Percentiles rank a stretch among this genome's conserved stretches.
These are phyloP conservation scores for Acleris emargana DNA, from an alignment of 2,888 invertebrate species.

Conservation along the genomic window DNA sequence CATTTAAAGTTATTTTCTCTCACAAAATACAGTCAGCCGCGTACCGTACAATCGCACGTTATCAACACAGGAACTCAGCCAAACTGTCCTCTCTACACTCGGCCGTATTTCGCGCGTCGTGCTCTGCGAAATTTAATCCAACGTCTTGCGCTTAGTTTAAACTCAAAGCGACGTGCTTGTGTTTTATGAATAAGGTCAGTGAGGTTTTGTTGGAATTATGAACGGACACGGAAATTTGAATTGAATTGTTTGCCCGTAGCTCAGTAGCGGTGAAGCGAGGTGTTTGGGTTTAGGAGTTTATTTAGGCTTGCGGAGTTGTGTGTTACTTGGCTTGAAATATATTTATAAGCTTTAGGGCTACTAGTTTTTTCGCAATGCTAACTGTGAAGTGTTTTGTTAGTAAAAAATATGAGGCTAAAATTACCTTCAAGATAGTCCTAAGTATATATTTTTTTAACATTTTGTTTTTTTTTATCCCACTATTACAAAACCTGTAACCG, in stretches of 20 bases:
- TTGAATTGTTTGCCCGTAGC: constrained; percentile 3
- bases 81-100: constrained; percentile 28
- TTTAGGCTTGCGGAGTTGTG: background rate
- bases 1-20: too few species aligned
- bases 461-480: too few species aligned
- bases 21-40: too few species aligned
- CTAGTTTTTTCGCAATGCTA: too few species aligned
- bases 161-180: constrained; percentile 47
- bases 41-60: background rate
- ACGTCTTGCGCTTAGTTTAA: constrained; percentile 57
- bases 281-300: background rate
- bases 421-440: too few species aligned
- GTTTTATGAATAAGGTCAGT: constrained; percentile 32
- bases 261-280: background rate
- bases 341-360: too few species aligned
- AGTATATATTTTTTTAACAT: too few species aligned
- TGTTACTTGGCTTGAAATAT: background rate
- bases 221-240: constrained; percentile 27
- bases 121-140: constrained; percentile 66
- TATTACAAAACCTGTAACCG: too few species aligned
- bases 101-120: constrained; percentile 59
- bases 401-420: too few species aligned
- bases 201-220: constrained; percentile 38
- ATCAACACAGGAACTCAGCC: background rate
- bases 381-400: too few species aligned